Percentiles rank a stretch among this genome's conserved stretches.
phyloP scores from a whole-genome alignment of 64 coral and sea anemone species.

The Porites australiensis region DNA sequence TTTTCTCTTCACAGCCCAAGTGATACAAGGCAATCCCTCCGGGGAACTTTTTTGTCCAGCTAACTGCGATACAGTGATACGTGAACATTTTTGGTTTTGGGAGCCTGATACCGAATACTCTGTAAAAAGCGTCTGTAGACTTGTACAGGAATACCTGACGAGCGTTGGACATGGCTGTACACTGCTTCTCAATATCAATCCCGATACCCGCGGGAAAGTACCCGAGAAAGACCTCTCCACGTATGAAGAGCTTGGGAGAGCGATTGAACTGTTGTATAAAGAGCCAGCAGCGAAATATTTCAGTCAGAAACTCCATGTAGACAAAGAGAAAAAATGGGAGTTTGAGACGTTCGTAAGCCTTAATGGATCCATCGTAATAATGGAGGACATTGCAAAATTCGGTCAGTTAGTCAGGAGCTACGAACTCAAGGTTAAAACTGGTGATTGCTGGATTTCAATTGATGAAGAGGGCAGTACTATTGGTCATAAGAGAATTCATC shows the following conservation, averaged over 20 bases:
- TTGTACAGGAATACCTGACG: slow-evolving; percentile 60
- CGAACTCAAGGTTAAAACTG: slow-evolving; percentile 18
- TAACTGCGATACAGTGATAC: slow-evolving; percentile 72
- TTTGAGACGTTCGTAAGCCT: not conserved
- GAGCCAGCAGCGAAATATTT: slow-evolving; percentile 3
- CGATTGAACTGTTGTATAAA: slow-evolving; percentile 60
- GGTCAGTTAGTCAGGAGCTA: slow-evolving; percentile 63
- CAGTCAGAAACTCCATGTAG: not conserved
- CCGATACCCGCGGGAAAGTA: slow-evolving; percentile 61
- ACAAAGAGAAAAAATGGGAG: slow-evolving; percentile 5
- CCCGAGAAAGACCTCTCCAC: slow-evolving; percentile 42
- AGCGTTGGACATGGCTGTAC: slow-evolving; percentile 71
- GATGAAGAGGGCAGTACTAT: slow-evolving; percentile 35
- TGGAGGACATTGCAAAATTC: slow-evolving; percentile 42
- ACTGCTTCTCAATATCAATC: slow-evolving; percentile 61
- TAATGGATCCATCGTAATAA: slow-evolving; percentile 58
- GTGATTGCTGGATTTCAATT: not conserved
- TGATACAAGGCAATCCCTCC: slow-evolving; percentile 30
- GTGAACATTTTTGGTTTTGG: slow-evolving; percentile 78
- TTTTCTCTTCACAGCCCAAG: not conserved
- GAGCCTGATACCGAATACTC: slow-evolving; percentile 36
- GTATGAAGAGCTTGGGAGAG: slow-evolving; percentile 48
- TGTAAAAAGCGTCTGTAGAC: slow-evolving; percentile 37
- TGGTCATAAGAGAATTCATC: slow-evolving; percentile 74
- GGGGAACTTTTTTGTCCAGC: slow-evolving; percentile 64